phyloP scores from a whole-genome alignment of 53 echinoderm and acorn worm species.

The Patiria pectinifera region DNA sequence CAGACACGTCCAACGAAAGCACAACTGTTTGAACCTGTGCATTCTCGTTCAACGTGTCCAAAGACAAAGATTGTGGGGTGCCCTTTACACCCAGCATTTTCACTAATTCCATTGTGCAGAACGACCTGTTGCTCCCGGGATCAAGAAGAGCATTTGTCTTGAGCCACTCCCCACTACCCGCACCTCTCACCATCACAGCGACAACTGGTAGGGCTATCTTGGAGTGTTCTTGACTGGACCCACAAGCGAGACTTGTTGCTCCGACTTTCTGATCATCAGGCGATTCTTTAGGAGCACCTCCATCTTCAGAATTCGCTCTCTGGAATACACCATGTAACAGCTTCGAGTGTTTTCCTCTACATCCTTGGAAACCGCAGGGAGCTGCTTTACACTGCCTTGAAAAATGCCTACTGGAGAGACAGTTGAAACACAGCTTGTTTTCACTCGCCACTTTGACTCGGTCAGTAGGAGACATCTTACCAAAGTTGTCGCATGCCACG shows the following conservation, averaged over 20 bases:
- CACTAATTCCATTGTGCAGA: conserved; percentile 3
- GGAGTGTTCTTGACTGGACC: conserved; percentile 27
- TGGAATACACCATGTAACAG: background rate
- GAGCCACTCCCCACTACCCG: background rate
- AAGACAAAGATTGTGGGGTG: background rate
- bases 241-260: background rate
- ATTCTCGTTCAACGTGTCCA: background rate
- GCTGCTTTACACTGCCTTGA: background rate
- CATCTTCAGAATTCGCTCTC: background rate
- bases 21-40: background rate
- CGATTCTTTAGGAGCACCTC: background rate
- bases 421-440: conserved; percentile 12
- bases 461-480: background rate
- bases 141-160: background rate
- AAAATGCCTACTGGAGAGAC: background rate
- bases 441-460: background rate
- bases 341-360: background rate
- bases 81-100: background rate
- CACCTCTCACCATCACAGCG: conserved; percentile 12
- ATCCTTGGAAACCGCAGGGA: background rate
- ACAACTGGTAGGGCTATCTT: conserved; percentile 25
- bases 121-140: conserved; percentile 18
- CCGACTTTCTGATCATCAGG: background rate
- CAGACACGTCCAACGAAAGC: conserved; percentile 42
- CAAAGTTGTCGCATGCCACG: background rate